Percentiles rank a stretch among this genome's conserved stretches.
Conservation (phyloP, 2,113 vertebrate species). For the Brachyistius frenatus region DNA sequence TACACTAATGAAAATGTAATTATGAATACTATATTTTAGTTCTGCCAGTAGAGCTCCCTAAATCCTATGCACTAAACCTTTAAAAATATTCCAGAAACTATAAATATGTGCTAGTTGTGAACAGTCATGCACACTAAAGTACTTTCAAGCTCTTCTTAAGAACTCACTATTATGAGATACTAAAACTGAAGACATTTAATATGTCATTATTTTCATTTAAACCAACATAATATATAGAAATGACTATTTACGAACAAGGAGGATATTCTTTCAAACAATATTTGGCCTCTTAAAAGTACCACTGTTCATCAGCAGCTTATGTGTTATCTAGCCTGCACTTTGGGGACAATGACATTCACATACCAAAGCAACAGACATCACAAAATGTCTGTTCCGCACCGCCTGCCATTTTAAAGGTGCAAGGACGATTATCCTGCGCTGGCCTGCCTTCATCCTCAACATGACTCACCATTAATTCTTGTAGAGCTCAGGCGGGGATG, state of each 20-base stretch:
- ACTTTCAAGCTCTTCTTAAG: no score
- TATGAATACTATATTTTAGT: no score
- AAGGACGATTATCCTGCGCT: constrained; percentile 47
- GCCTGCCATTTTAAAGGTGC: constrained; percentile 54
- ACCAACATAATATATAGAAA: not conserved
- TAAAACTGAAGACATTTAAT: no score
- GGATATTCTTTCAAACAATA: not conserved
- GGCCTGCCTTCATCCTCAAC: constrained; percentile 44
- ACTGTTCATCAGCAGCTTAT: not conserved
- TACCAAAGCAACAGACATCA: constrained; percentile 29
- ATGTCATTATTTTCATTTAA: no score
- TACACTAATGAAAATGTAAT: no score
- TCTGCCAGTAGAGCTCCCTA: no score
- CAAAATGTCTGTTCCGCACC: constrained; percentile 42
- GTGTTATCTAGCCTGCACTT: not conserved
- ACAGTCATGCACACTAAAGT: no score
- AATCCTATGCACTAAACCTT: no score
- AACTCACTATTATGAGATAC: no score
- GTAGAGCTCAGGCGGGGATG: constrained; percentile 50
- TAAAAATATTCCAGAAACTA: no score
- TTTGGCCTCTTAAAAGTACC: not conserved
- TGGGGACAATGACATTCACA: not conserved
- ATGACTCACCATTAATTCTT: constrained; percentile 70
- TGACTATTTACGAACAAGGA: not conserved
- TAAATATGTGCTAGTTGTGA: no score